Percentiles rank a stretch among this genome's conserved stretches.
Evolutionary conservation across 2,797 vertebrate genomes (phyloP).

Genomic region (Argyrosomus regius): DNA sequence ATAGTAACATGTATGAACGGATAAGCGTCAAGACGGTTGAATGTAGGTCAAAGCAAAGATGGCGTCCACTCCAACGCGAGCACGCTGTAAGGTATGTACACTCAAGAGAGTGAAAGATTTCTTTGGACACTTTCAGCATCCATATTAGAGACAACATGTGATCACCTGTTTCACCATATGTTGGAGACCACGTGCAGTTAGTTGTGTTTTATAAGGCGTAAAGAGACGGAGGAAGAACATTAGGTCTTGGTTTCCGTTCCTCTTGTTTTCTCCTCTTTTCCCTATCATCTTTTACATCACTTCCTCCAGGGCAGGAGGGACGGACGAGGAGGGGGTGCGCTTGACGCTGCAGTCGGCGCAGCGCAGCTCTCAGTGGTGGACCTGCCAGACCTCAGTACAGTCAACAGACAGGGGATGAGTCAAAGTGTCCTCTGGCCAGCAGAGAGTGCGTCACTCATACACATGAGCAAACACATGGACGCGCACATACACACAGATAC

Average conservation of each 20-base stretch:
- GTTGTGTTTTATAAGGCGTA: background rate
- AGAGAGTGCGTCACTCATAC: slow-evolving; percentile 71
- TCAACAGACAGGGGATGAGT: slow-evolving; percentile 79
- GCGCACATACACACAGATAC: slow-evolving; percentile 3
- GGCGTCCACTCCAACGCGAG: slow-evolving; percentile 29
- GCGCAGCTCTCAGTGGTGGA: slow-evolving; percentile 71
- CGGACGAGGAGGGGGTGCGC: slow-evolving; percentile 1
- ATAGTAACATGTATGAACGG: slow-evolving; percentile 63
- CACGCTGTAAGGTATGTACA: slow-evolving; percentile 25
- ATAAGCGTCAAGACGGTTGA: slow-evolving; percentile 56
- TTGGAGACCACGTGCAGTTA: background rate
- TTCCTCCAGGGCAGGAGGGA: slow-evolving; percentile 49
- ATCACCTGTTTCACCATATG: background rate
- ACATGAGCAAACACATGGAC: slow-evolving; percentile 46
- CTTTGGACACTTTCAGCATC: background rate
- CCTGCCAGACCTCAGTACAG: slow-evolving; percentile 77
- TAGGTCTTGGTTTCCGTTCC: slow-evolving; percentile 7
- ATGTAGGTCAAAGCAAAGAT: slow-evolving; percentile 77
- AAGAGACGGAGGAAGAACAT: background rate
- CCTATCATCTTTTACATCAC: slow-evolving; percentile 55
- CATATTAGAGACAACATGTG: background rate
- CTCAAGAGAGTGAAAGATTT: background rate
- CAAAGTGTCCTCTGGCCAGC: slow-evolving; percentile 78
- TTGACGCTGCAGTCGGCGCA: slow-evolving; percentile 54
- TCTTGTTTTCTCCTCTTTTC: slow-evolving; percentile 24